phyloP scores from a whole-genome alignment of 2,888 invertebrate genomes.

The Polyploca ridens region DNA sequence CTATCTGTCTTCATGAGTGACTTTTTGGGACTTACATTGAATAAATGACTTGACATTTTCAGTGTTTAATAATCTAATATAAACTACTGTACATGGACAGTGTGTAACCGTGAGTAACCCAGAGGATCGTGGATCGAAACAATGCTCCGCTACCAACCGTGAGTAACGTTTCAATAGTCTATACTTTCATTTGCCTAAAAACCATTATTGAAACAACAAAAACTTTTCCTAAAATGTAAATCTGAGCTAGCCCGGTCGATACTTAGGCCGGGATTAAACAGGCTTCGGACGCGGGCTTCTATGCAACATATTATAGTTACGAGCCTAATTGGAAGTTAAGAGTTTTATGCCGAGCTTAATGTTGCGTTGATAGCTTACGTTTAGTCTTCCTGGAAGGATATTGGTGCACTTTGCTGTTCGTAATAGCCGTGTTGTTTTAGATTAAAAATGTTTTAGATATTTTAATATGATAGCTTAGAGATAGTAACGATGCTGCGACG shows the following conservation, averaged over 20 bases:
- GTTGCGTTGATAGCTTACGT: background rate
- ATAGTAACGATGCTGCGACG: too few species aligned
- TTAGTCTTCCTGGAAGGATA: background rate
- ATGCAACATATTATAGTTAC: slow-evolving; percentile 4
- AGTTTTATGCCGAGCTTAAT: slow-evolving; percentile 1
- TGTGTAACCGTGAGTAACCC: too few species aligned
- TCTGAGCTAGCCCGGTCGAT: background rate
- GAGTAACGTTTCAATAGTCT: too few species aligned
- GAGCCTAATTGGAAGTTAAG: slow-evolving; percentile 7
- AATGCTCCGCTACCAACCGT: too few species aligned
- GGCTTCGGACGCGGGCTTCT: background rate
- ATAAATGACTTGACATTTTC: too few species aligned
- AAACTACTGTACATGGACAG: too few species aligned
- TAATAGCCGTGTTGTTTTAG: slow-evolving; percentile 4
- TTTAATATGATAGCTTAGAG: too few species aligned
- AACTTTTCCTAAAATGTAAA: background rate
- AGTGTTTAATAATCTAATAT: too few species aligned
- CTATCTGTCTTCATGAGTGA: too few species aligned
- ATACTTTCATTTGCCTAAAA: background rate
- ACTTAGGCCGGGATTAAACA: slow-evolving; percentile 6
- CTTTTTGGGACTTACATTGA: too few species aligned
- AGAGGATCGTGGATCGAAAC: too few species aligned
- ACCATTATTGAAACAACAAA: background rate
- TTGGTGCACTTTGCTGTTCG: background rate
- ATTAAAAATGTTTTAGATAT: background rate